Base-by-base conservation (phyloP, 2,113 vertebrate genomes). In the Bubo bubo region DNA sequence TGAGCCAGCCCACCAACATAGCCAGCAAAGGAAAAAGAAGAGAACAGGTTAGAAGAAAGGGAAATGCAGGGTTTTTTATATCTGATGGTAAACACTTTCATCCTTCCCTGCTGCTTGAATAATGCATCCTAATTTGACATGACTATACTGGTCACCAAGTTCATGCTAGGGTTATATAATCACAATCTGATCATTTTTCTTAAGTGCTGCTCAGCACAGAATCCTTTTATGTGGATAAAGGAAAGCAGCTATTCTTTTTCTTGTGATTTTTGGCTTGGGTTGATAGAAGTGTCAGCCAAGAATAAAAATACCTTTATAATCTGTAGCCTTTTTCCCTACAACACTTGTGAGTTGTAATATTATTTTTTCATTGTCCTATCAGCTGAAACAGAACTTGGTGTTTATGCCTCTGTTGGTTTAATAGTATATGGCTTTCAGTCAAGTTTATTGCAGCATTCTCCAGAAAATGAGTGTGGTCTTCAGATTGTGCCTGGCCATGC, bases 271-370 rank as follows among this genome's bases (percentile, higher is more conserved):
- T 97, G 97, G 96, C 96, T 72, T 87, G 20, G n/a, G 66, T 85
- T 62, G 70, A 59, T 85, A 76, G 66, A 76, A 73, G 39, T 88
- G 77, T 94, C 89, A 76, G 96, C 97, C 95, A 97, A 95, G 86
- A 97, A 93, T 85, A 96, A 97, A 97, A 95, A 95, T 96, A 97
- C 93, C 77, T 97, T 92, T 70, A 93, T 96, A 95, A 94, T 94
- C 93, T 96, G 97, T 62, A 79, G 15, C 66, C 34, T 93, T 94
- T 94, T 92, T 93, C 73, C 60, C 62, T 89, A n/a, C 56, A 89
- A 81, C 70, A 79, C 43, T 93, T 94, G 28, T 82, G 86, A 89
- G 93, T 88, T 83, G 72, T 86, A n/a, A 74, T 95, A 81, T 91
- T 94, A 95, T 95, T 95, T 92, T 84, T 95, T 59, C 93, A 85